phyloP scores from a whole-genome alignment of 2,888 invertebrate species.

The Apamea sordens region DNA sequence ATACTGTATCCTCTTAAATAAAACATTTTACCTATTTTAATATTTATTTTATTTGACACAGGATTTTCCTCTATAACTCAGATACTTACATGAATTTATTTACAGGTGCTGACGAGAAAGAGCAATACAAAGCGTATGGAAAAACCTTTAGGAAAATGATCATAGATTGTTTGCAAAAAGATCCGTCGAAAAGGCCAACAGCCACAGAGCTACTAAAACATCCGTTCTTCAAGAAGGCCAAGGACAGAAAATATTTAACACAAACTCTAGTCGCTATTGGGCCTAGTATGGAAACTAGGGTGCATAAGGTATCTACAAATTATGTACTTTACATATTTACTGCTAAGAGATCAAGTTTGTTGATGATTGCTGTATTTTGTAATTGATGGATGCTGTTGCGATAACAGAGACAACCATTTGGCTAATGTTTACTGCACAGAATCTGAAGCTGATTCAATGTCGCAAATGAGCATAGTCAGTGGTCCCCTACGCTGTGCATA shows the following conservation, averaged over 20 bases:
- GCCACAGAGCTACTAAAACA: conserved; percentile 98
- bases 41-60: background rate
- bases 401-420: background rate
- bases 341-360: background rate
- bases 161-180: conserved; percentile 98
- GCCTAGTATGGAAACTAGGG: conserved; percentile 96
- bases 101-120: conserved; percentile 96
- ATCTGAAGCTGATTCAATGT: background rate
- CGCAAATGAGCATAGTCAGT: background rate
- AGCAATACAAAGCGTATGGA: conserved; percentile 99
- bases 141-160: conserved; percentile 99
- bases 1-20: conserved; percentile 3
- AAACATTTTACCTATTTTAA: background rate
- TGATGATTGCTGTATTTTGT: background rate
- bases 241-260: conserved; percentile 96
- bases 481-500: background rate
- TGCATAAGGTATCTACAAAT: conserved; percentile 93
- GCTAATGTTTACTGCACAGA: background rate
- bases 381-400: background rate
- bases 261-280: conserved; percentile 96
- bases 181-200: conserved; percentile 97
- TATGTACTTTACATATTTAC: background rate
- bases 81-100: conserved; percentile 18
- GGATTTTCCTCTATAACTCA: conserved; percentile 14
- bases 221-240: conserved; percentile 99